Evolutionary conservation across 2,888 invertebrate genomes (phyloP).

Genomic region (Troides helena): DNA sequence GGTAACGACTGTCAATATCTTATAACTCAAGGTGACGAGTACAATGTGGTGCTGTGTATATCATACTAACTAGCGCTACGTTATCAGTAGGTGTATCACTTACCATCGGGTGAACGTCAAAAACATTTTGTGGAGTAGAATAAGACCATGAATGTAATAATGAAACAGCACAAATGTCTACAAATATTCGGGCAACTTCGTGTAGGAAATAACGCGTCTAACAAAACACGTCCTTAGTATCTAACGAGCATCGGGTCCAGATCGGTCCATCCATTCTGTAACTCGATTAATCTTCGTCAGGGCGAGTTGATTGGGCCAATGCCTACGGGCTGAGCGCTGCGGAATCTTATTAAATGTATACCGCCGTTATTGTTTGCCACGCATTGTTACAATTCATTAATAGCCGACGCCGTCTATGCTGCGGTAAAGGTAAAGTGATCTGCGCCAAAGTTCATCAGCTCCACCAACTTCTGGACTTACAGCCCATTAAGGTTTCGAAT

Average conservation of each 20-base stretch:
- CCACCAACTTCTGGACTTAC: conserved; percentile 24
- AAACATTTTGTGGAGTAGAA: background rate
- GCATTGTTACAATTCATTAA: conserved; percentile 72
- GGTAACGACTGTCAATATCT: too few relatives aligned
- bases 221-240: conserved; percentile 40
- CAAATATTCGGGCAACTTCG: conserved; percentile 15
- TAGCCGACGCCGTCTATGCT: conserved; percentile 58
- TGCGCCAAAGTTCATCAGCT: conserved; percentile 22
- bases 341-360: conserved; percentile 70
- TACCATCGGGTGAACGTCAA: too few relatives aligned
- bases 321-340: conserved; percentile 66
- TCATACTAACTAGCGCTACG: too few relatives aligned
- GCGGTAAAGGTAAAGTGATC: conserved; percentile 38
- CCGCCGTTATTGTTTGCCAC: conserved; percentile 64
- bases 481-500: conserved; percentile 24
- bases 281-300: conserved; percentile 72
- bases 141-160: background rate
- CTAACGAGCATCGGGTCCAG: conserved; percentile 41
- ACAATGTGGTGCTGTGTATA: too few relatives aligned
- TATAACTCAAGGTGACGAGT: too few relatives aligned
- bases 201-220: conserved; percentile 23
- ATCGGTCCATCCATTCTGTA: conserved; percentile 47
- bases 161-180: conserved; percentile 2
- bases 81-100: too few relatives aligned
- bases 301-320: conserved; percentile 60